These are phyloP conservation scores for Arenaria interpres DNA, from an alignment of 2,113 vertebrate genomes.

Conservation along the genomic window DNA sequence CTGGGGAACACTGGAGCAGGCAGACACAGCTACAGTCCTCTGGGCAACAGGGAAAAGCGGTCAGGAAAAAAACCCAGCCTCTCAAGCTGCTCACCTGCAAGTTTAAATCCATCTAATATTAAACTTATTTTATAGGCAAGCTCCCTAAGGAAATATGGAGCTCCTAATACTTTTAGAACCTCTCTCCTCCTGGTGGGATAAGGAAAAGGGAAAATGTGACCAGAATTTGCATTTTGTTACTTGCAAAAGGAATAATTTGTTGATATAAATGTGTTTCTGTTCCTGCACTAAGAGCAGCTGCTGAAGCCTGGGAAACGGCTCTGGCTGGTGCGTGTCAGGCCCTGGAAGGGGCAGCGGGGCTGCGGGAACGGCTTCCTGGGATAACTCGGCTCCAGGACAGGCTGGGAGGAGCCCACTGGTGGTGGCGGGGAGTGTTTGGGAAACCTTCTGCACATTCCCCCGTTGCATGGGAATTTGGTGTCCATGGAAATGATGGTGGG, in stretches of 20 bases:
- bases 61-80: not conserved
- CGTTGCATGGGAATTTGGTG: not conserved
- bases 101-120: not conserved
- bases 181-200: not conserved
- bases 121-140: not conserved
- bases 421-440: accelerated
- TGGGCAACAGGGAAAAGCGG: not conserved
- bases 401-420: not conserved
- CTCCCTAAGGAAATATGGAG: not conserved
- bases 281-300: not conserved
- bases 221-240: not conserved
- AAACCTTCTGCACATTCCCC: not conserved
- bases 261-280: not conserved
- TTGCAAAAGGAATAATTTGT: not conserved
- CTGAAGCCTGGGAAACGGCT: not conserved
- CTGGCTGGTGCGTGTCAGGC: not conserved
- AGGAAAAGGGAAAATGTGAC: accelerated
- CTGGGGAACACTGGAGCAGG: not conserved
- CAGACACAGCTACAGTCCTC: not conserved
- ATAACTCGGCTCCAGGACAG: not conserved
- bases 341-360: not conserved
- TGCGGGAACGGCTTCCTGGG: not conserved
- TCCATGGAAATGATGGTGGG: not conserved
- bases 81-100: not conserved
- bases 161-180: not conserved